Conservation (phyloP, 2,797 vertebrate genomes). For the Yasuhikotakia modesta region DNA sequence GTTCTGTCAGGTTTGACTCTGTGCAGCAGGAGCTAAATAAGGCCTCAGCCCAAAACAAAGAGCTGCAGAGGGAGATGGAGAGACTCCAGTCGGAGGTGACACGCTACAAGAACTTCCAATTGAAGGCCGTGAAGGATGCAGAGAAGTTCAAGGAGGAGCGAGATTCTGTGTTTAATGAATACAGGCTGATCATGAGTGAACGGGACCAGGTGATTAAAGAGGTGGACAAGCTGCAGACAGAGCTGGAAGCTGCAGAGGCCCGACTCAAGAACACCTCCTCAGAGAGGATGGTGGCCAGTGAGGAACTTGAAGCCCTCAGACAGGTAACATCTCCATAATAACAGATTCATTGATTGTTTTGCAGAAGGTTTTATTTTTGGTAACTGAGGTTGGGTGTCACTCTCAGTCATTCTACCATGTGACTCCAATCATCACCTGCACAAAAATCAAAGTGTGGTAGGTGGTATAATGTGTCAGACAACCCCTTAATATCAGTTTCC, state of each 20-base stretch:
- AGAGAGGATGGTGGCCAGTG: constrained; percentile 91
- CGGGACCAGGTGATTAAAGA: constrained; percentile 99
- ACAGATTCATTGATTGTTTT: too few relatives aligned
- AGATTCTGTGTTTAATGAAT: constrained; percentile 97
- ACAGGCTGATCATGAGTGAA: constrained; percentile 98
- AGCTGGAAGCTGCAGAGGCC: constrained; percentile 91
- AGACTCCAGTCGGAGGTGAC: constrained; percentile 93
- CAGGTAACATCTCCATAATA: constrained; percentile 79
- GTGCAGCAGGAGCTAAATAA: constrained; percentile 94
- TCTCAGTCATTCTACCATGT: too few relatives aligned
- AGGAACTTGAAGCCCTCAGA: constrained; percentile 93
- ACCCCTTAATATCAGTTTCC: too few relatives aligned
- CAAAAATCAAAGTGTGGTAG: too few relatives aligned
- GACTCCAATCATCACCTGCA: too few relatives aligned
- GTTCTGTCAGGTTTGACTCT: constrained; percentile 84
- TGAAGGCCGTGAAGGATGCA: constrained; percentile 89
- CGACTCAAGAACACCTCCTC: constrained; percentile 94
- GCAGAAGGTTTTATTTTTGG: too few relatives aligned
- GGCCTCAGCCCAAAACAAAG: constrained; percentile 91
- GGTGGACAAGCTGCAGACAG: constrained; percentile 95
- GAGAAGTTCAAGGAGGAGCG: constrained; percentile 98
- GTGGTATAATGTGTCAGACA: too few relatives aligned
- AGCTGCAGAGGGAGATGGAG: constrained; percentile 95
- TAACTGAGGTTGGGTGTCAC: too few relatives aligned
- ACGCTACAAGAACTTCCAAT: constrained; percentile 91